These are phyloP conservation scores for Microctonus brassicae DNA, from an alignment of 2,888 invertebrate species.

Conservation along the genomic window DNA sequence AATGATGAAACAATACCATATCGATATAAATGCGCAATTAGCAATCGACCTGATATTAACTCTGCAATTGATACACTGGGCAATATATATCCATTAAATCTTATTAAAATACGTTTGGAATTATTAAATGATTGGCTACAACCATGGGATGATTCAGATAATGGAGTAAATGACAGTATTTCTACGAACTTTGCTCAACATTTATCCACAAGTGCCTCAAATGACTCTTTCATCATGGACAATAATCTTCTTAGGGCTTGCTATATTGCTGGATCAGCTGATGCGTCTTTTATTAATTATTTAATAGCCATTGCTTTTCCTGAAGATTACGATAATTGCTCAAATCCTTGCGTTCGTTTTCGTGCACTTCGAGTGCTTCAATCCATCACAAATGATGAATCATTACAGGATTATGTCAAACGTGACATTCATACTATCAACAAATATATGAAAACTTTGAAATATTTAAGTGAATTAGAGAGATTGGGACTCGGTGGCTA, in stretches of 20 bases:
- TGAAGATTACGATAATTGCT: slow-evolving; percentile 44
- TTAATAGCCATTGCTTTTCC: slow-evolving; percentile 62
- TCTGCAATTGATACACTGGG: slow-evolving; percentile 69
- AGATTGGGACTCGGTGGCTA: slow-evolving; percentile 62
- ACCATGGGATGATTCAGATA: slow-evolving; percentile 44
- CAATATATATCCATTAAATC: slow-evolving; percentile 66
- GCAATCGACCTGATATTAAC: slow-evolving; percentile 70
- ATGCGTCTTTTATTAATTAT: slow-evolving; percentile 57
- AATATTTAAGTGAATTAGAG: slow-evolving; percentile 64
- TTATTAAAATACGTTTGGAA: slow-evolving; percentile 63
- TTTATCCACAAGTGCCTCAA: not conserved
- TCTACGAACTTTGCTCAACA: slow-evolving; percentile 48
- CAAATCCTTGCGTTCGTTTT: slow-evolving; percentile 57
- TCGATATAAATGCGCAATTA: slow-evolving; percentile 59
- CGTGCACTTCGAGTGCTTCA: slow-evolving; percentile 65
- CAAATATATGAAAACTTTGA: slow-evolving; percentile 58
- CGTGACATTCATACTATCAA: slow-evolving; percentile 57
- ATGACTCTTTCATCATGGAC: slow-evolving; percentile 7
- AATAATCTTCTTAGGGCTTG: slow-evolving; percentile 59
- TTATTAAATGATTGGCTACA: slow-evolving; percentile 68
- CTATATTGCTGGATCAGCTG: slow-evolving; percentile 62
- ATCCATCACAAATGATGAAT: slow-evolving; percentile 53
- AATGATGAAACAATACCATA: slow-evolving; percentile 70
- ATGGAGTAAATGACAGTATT: slow-evolving; percentile 52
- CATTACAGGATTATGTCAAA: slow-evolving; percentile 60